A percentile compares a stretch with the other conserved stretches of the same genome.
These are phyloP conservation scores for Sciurus niger DNA, from an alignment of 2,113 vertebrate genomes.

Conservation along the genomic window DNA sequence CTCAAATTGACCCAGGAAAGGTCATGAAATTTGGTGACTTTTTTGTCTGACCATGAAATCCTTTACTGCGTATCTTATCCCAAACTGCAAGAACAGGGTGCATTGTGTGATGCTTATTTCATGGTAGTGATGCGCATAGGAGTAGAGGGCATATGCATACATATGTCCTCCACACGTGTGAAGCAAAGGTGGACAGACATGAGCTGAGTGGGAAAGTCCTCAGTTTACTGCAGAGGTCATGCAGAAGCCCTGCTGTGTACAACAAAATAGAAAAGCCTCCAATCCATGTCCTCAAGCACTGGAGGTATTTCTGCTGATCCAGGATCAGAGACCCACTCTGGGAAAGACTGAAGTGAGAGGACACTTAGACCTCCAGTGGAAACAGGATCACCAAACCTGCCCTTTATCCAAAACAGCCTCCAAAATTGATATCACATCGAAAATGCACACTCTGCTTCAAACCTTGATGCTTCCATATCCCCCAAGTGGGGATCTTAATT, in stretches of 20 bases:
- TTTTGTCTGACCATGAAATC: constrained; percentile 37
- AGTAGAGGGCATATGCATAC: not conserved
- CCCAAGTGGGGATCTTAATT: constrained; percentile 20
- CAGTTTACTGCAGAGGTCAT: not conserved
- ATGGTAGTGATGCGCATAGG: not conserved
- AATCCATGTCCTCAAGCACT: not conserved
- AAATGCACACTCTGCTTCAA: not conserved
- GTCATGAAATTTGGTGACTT: constrained; percentile 66
- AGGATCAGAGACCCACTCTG: constrained; percentile 18
- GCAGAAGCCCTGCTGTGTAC: not conserved
- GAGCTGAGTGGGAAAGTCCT: not conserved
- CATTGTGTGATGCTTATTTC: not conserved
- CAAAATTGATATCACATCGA: not conserved
- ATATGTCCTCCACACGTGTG: constrained; percentile 34
- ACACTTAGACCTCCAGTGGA: not conserved
- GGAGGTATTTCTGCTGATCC: constrained; percentile 10
- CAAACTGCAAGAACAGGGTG: not conserved
- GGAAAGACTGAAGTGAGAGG: not conserved
- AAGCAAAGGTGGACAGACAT: not conserved
- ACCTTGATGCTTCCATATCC: not conserved
- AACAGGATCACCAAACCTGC: constrained; percentile 1
- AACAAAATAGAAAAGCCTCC: constrained; percentile 11
- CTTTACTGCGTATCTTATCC: not conserved
- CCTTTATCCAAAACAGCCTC: not conserved
- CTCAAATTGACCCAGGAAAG: not conserved